Base-by-base conservation (phyloP, 2,888 invertebrate genomes). In the Ligdia adustata region DNA sequence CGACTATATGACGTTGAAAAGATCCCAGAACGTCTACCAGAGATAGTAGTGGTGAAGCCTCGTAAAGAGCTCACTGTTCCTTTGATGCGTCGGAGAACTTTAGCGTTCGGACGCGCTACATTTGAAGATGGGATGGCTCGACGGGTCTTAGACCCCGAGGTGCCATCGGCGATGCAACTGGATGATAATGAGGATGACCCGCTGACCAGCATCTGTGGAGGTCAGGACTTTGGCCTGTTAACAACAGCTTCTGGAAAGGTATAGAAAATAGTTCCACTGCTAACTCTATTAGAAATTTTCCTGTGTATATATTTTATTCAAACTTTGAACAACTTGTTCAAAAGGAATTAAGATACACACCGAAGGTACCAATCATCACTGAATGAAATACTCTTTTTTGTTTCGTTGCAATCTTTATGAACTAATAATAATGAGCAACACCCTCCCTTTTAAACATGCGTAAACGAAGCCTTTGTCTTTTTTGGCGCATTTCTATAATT, bases 141-240 rank as follows among this genome's bases (percentile, higher is more conserved):
- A 5, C 63, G 85, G 5, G 56, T 67, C 1, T 46, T 76, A 4
- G 83, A 91, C 45, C 76, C 90, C 11, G 91, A 92, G 4, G 75
- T 87, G 0, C 92, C 91, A 3, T 80, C 91, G 4, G 91, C 91
- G 2, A 90, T 92, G 67, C 92, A 92, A 47, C 82, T 92, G 0
- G 92, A 92, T 55, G 79, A 92, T 9, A 87, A 86, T 12, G 91
- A 93, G 57, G 97, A 97, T 59, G 96, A 97, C 63, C 97, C 97
- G 62, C 91, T 96, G 0, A 86, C 92, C 6, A 92, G 92, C 33
- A 94, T 98, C 40, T 92, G 93, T 28, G 94, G 96, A 28, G 98
- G 98, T 14, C 98, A 97, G 79, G 98, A 98, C 65, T 98, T 99
- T 79, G 95, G 95, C 1, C 82, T 98, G 27, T 91, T 98, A 2